Evolutionary conservation across 2,797 vertebrate genomes (phyloP).

Genomic region (Gallirallus australis): DNA sequence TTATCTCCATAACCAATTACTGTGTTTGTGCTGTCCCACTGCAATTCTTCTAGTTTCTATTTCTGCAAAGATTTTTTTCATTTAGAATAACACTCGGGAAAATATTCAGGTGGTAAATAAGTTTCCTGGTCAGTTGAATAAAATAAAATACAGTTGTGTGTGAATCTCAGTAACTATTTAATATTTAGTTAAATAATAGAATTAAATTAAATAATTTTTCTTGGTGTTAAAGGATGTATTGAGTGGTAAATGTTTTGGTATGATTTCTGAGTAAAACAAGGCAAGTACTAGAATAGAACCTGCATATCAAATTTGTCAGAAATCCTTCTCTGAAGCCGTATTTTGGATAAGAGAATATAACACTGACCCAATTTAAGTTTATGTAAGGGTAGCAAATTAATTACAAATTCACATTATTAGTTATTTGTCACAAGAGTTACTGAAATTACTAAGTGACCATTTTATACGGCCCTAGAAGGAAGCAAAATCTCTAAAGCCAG

Average conservation of each 20-base stretch:
- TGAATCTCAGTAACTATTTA: conserved; percentile 29
- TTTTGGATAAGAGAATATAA: neutral
- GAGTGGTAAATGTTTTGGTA: neutral
- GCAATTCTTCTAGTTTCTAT: conserved; percentile 2
- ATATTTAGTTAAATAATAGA: conserved; percentile 3
- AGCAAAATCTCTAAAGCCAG: neutral
- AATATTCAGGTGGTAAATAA: neutral
- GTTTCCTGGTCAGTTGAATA: conserved; percentile 50
- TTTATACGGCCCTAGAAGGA: neutral
- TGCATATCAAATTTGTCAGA: neutral
- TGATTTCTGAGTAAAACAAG: neutral
- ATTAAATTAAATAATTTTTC: neutral
- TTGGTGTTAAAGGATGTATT: neutral
- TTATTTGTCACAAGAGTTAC: neutral
- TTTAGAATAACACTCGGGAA: neutral
- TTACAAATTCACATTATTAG: neutral
- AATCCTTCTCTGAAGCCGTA: neutral
- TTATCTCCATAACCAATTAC: neutral
- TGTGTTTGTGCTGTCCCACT: neutral
- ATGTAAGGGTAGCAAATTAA: neutral
- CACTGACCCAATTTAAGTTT: neutral
- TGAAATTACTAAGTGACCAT: neutral
- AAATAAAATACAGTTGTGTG: neutral
- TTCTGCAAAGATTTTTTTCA: conserved; percentile 3
- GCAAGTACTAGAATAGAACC: neutral